A percentile compares a stretch with the other conserved stretches of the same genome.
phyloP scores from a whole-genome alignment of 2,797 vertebrate genomes.

The Spinibarbus caldwelli region DNA sequence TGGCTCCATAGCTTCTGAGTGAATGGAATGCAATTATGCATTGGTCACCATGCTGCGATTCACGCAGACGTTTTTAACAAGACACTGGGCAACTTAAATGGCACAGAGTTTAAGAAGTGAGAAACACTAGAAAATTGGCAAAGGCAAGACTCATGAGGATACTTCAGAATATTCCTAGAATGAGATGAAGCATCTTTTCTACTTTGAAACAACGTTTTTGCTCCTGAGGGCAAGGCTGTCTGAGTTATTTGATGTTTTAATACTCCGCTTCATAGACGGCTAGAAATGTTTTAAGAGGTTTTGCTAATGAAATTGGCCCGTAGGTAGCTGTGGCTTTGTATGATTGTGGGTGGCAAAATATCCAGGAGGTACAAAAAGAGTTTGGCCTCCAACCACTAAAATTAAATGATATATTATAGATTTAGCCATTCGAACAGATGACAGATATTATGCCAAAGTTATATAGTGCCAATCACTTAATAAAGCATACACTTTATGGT shows the following conservation, averaged over 20 bases:
- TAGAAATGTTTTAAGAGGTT: slow-evolving; percentile 69
- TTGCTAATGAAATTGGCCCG: slow-evolving; percentile 78
- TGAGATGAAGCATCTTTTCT: slow-evolving; percentile 57
- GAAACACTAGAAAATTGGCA: slow-evolving; percentile 51
- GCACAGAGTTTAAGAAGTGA: slow-evolving; percentile 49
- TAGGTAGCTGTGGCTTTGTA: slow-evolving; percentile 70
- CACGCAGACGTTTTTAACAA: slow-evolving; percentile 20
- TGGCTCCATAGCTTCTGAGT: slow-evolving; percentile 42
- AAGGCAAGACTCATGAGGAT: slow-evolving; percentile 53
- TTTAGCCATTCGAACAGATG: slow-evolving; percentile 67
- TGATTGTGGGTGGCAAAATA: slow-evolving; percentile 69
- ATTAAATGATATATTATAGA: slow-evolving; percentile 39
- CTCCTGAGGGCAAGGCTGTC: slow-evolving; percentile 71
- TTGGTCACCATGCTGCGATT: slow-evolving; percentile 38
- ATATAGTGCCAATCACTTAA: slow-evolving; percentile 9
- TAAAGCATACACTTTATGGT: slow-evolving; percentile 13
- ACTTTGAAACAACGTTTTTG: slow-evolving; percentile 70
- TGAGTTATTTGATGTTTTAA: slow-evolving; percentile 75
- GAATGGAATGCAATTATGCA: slow-evolving; percentile 46
- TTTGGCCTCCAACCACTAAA: slow-evolving; percentile 39
- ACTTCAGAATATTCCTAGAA: slow-evolving; percentile 62
- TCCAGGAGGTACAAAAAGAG: slow-evolving; percentile 61
- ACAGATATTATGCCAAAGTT: slow-evolving; percentile 34
- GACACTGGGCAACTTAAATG: slow-evolving; percentile 43
- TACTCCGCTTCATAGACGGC: slow-evolving; percentile 69